phyloP scores from a whole-genome alignment of 2,113 vertebrate genomes.

The Coracopsis vasa region DNA sequence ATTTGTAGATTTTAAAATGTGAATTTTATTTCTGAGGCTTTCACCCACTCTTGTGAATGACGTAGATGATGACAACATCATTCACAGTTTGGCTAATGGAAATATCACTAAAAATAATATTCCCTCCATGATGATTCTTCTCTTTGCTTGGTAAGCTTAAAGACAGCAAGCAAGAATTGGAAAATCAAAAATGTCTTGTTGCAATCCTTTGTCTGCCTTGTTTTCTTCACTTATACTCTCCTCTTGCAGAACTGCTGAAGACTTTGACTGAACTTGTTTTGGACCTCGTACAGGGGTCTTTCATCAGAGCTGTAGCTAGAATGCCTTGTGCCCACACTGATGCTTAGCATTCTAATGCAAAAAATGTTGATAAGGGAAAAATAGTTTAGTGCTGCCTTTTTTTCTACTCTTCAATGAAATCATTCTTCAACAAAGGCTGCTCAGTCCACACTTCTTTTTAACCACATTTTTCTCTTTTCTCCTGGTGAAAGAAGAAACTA shows the following conservation, averaged over 20 bases:
- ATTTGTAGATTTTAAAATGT: background rate
- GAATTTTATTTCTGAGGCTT: background rate
- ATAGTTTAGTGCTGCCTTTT: background rate
- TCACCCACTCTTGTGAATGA: background rate
- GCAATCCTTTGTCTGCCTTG: background rate
- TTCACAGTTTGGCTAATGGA: background rate
- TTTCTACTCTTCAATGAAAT: background rate
- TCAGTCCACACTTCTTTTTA: background rate
- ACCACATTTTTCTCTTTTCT: background rate
- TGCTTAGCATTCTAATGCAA: background rate
- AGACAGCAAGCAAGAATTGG: background rate
- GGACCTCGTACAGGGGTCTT: too few species aligned
- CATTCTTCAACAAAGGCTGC: background rate
- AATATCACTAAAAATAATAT: background rate
- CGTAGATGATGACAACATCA: background rate
- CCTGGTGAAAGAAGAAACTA: background rate
- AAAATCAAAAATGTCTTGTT: background rate
- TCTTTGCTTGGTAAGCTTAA: background rate
- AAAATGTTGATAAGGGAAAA: background rate
- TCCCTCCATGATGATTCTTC: background rate
- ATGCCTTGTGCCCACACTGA: rapidly evolving
- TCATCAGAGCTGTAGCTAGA: background rate
- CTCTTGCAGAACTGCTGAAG: background rate
- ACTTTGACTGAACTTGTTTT: background rate
- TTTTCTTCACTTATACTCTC: background rate